Evolutionary conservation across 2,888 invertebrate species (phyloP).

Genomic region (Dorcus hopei): DNA sequence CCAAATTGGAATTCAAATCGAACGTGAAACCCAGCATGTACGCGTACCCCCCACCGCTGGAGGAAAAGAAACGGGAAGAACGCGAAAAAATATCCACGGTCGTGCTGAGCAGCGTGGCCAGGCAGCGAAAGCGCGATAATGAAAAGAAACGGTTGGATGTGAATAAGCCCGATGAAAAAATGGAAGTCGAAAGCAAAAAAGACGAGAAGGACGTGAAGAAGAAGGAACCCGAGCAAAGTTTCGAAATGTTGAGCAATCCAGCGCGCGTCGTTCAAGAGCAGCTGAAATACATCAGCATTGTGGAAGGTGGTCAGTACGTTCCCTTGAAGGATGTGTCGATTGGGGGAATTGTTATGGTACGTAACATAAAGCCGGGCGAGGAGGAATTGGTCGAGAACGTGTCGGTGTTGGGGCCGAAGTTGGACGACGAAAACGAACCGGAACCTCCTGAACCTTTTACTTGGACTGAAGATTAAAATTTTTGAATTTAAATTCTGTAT

Average conservation of each 20-base stretch:
- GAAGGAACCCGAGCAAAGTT: slow-evolving; percentile 89
- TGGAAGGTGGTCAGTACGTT: slow-evolving; percentile 76
- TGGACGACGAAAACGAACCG: slow-evolving; percentile 94
- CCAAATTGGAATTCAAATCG: slow-evolving; percentile 87
- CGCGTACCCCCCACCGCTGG: slow-evolving; percentile 94
- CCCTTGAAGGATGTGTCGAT: slow-evolving; percentile 90
- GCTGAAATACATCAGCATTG: slow-evolving; percentile 70
- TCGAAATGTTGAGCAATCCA: slow-evolving; percentile 91
- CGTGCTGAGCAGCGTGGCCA: slow-evolving; percentile 93
- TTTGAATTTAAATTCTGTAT: neutral
- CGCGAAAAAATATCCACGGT: slow-evolving; percentile 98
- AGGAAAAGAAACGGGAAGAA: slow-evolving; percentile 98
- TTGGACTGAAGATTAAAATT: slow-evolving; percentile 76
- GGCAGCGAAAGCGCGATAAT: slow-evolving; percentile 82
- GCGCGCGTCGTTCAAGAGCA: slow-evolving; percentile 93
- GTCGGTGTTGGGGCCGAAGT: slow-evolving; percentile 79
- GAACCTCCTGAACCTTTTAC: slow-evolving; percentile 98
- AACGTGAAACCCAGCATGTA: slow-evolving; percentile 92
- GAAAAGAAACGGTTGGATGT: slow-evolving; percentile 51
- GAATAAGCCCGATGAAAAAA: slow-evolving; percentile 61
- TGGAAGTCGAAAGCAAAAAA: slow-evolving; percentile 72
- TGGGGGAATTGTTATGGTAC: slow-evolving; percentile 95
- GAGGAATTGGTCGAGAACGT: slow-evolving; percentile 87
- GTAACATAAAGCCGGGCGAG: slow-evolving; percentile 74
- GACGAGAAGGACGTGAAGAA: slow-evolving; percentile 55